Percentiles rank a stretch among this genome's conserved stretches.
Conservation (phyloP, 2,113 vertebrate species). For the Dicerorhinus sumatrensis region DNA sequence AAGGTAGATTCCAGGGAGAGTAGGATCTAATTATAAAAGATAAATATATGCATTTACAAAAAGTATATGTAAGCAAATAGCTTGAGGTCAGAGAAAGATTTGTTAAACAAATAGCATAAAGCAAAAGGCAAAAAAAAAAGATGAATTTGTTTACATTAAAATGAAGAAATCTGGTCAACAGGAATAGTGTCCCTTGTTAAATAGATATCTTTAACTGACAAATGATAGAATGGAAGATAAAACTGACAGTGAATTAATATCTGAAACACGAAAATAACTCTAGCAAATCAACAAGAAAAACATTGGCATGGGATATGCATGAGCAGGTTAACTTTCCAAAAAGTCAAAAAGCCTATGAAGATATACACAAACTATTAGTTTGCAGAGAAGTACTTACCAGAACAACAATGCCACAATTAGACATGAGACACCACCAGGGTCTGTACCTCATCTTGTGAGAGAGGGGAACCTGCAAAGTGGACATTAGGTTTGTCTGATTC, state of each 20-base stretch:
- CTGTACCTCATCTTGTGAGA: neutral
- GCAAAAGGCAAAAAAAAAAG: neutral
- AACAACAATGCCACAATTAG: neutral
- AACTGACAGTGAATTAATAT: neutral
- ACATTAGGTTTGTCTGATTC: neutral
- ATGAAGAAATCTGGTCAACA: neutral
- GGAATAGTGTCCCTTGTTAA: neutral
- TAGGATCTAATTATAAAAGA: neutral
- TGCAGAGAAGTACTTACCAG: neutral
- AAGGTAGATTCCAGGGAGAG: neutral
- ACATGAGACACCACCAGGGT: neutral
- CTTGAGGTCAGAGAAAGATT: neutral
- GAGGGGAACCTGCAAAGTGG: neutral
- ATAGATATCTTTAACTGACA: neutral
- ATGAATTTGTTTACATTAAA: neutral
- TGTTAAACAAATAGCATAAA: neutral
- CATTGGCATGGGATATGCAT: neutral
- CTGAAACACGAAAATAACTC: neutral
- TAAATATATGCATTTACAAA: neutral
- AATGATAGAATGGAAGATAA: neutral
- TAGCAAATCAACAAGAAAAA: neutral
- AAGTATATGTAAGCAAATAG: neutral
- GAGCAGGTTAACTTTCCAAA: neutral
- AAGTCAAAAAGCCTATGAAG: neutral
- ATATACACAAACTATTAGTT: neutral